These are phyloP conservation scores for Neomonachus schauinslandi DNA, from an alignment of 2,113 vertebrate genomes.

Conservation along the genomic window DNA sequence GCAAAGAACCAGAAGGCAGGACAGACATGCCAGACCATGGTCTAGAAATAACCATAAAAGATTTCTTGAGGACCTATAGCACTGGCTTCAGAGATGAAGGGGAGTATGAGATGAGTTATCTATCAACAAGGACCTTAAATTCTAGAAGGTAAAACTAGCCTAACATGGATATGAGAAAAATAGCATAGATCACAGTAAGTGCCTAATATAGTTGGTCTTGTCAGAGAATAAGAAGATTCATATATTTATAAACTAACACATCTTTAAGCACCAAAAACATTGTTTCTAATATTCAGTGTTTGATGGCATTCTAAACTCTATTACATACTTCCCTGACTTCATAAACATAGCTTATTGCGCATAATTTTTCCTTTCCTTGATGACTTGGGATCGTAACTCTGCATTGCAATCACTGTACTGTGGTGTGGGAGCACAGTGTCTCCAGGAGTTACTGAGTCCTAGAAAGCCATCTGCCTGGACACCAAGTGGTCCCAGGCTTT, in stretches of 20 bases:
- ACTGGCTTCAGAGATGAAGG: neutral
- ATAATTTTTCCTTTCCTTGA: constrained; percentile 9
- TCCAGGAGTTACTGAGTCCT: neutral
- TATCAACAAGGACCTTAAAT: neutral
- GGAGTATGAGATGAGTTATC: neutral
- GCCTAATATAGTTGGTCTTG: neutral
- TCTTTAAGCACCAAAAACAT: neutral
- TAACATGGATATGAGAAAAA: neutral
- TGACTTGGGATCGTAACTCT: neutral
- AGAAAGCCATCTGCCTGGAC: neutral
- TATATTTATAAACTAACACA: neutral
- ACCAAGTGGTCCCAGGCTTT: neutral
- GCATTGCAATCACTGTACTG: neutral
- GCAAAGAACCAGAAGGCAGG: neutral
- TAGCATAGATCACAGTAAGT: neutral
- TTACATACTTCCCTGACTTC: constrained; percentile 43
- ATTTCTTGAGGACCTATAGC: neutral
- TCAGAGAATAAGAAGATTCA: neutral
- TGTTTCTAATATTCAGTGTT: constrained; percentile 42
- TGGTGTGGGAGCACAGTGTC: neutral
- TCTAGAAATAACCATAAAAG: neutral
- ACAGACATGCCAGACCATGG: neutral
- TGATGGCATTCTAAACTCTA: constrained; percentile 19
- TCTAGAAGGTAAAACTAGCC: neutral
- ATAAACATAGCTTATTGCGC: neutral